Base-by-base conservation (phyloP, 2,888 invertebrate genomes). In the Galeruca laticollis region DNA sequence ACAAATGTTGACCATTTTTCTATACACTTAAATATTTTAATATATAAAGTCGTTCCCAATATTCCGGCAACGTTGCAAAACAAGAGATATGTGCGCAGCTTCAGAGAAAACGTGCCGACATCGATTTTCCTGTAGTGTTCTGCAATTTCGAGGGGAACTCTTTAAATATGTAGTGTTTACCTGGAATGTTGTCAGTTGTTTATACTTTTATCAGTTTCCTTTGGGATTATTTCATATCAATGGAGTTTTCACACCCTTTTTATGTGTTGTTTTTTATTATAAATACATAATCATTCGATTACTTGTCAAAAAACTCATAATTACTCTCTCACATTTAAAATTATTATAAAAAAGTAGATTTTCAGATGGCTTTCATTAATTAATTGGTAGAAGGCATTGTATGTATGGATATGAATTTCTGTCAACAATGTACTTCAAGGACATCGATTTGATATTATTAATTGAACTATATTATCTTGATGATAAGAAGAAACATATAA, bases 161-260 rank as follows among this genome's bases (percentile, higher is more conserved):
- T 31, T 54, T 8, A 54, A 54, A 54, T 54, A 54, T 54, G 54
- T 54, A 54, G 54, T 26, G 54, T 54, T 54, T 31, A 54, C 54
- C 15, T 47, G 18, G 10, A 47, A 47, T 47, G 18, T 47, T 47
- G 8, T 47, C 15, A 18, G 18, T 47, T 47, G 18, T 47, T 47
- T 47, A 18, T 47, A 6, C 47, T 18, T 9, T 18, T 6, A 18
- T 2, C 15, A 47, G 15, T 18, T 47, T 18, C 47, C 18, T 15
- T 18, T 6, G 47, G 8, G 47, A 47, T 18, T 47, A 18, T 47
- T 47, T 47, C 6, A 4, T 15, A 18, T 18, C 18, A 47, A 18
- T 15, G 18, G 18, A 18, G 9, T 2, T 6, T 3, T 47, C 9
- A 18, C 18, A 18, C 47, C 47, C 15, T 2, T n/a, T 33, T 33